phyloP scores from a whole-genome alignment of 2,888 invertebrate species.

The Emmelina monodactyla region DNA sequence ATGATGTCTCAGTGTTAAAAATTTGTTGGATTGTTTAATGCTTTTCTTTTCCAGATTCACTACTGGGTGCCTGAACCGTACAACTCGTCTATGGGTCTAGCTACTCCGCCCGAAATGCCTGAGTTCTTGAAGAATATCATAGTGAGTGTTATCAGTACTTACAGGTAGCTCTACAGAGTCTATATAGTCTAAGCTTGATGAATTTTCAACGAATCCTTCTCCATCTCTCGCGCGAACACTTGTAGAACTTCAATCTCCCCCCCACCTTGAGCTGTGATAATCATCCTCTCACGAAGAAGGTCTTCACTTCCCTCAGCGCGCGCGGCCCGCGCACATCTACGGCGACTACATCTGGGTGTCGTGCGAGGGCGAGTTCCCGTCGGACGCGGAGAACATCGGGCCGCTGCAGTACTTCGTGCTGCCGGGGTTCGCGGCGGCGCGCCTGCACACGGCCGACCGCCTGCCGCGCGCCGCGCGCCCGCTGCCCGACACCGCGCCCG shows the following conservation, averaged over 20 bases:
- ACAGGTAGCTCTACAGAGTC: too few relatives aligned
- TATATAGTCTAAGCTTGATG: too few relatives aligned
- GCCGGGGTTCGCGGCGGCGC: constrained; percentile 54
- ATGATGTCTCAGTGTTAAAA: too few relatives aligned
- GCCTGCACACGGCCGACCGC: constrained; percentile 48
- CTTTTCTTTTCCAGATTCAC: constrained; percentile 71
- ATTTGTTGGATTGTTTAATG: too few relatives aligned
- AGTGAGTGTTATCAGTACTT: too few relatives aligned
- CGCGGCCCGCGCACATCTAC: constrained; percentile 36
- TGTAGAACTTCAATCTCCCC: too few relatives aligned
- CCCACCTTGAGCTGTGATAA: too few relatives aligned
- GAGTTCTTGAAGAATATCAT: constrained; percentile 73
- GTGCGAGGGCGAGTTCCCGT: constrained; percentile 79
- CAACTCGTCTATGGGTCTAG: constrained; percentile 69
- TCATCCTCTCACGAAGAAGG: too few relatives aligned
- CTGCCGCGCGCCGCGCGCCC: constrained; percentile 35
- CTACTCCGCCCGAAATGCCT: constrained; percentile 76
- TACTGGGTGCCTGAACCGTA: constrained; percentile 86
- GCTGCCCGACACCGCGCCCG: constrained; percentile 39
- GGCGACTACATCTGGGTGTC: constrained; percentile 79
- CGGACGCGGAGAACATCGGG: constrained; percentile 81
- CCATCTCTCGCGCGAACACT: too few relatives aligned
- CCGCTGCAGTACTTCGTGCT: constrained; percentile 73
- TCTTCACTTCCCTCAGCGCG: too few relatives aligned
- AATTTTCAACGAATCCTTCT: too few relatives aligned